Conservation (phyloP, 2,113 vertebrate species). For the Noturus placidus region DNA sequence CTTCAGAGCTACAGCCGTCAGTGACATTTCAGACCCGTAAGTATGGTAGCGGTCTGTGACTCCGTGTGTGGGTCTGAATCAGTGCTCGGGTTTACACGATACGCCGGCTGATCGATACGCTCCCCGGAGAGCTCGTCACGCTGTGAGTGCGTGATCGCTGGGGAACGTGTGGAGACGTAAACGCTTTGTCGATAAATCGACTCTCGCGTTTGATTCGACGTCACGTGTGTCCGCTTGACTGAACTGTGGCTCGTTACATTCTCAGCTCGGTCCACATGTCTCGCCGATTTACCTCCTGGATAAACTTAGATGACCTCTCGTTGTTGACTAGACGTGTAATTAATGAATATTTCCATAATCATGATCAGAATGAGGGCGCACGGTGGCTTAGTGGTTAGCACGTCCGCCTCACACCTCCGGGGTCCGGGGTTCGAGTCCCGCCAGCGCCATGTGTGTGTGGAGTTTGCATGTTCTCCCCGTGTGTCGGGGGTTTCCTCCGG, state of each 20-base stretch:
- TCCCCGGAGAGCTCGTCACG: slow-evolving; percentile 23
- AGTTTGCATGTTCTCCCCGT: too few relatives aligned
- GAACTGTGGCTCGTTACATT: not conserved
- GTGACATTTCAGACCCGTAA: not conserved
- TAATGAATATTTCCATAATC: not conserved
- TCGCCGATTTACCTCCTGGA: not conserved
- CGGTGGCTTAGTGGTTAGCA: too few relatives aligned
- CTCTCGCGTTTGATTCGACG: not conserved
- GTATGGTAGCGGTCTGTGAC: not conserved
- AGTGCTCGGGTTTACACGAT: not conserved
- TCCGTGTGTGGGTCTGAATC: slow-evolving; percentile 14
- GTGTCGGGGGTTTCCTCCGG: too few relatives aligned
- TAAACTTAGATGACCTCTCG: not conserved
- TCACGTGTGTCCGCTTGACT: not conserved
- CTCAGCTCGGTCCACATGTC: not conserved
- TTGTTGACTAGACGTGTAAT: not conserved
- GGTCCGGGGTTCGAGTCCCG: too few relatives aligned
- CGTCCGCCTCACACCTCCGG: too few relatives aligned
- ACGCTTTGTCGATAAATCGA: slow-evolving; percentile 14
- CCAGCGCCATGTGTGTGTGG: too few relatives aligned
- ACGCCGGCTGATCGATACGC: slow-evolving; percentile 10
- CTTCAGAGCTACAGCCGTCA: not conserved
- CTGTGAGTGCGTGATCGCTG: slow-evolving; percentile 30
- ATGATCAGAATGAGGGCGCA: not conserved
- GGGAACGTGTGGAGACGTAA: slow-evolving; percentile 25